Conservation (phyloP, 2,888 invertebrate genomes). For the Drosophila lutescens region DNA sequence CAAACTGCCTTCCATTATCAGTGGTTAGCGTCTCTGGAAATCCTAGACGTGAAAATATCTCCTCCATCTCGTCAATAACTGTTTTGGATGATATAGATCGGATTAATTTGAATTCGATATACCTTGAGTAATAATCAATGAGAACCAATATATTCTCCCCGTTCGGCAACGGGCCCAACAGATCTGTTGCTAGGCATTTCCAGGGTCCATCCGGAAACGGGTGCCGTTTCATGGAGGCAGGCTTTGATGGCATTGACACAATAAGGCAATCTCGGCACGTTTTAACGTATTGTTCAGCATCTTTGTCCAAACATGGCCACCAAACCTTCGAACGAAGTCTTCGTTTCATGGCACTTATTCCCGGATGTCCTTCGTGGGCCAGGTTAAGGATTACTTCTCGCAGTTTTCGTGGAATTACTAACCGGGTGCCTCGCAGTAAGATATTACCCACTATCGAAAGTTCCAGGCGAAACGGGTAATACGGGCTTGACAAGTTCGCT, state of each 20-base stretch:
- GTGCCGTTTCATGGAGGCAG: not conserved
- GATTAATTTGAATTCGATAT: not conserved
- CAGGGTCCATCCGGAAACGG: not conserved
- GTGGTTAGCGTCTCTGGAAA: not conserved
- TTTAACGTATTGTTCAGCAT: not conserved
- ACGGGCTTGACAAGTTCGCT: not conserved
- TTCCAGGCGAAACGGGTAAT: not conserved
- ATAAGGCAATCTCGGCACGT: not conserved
- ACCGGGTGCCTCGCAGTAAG: not conserved
- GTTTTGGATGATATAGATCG: not conserved
- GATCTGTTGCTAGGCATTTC: not conserved
- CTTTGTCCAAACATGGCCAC: not conserved
- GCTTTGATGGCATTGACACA: not conserved
- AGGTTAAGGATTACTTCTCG: slow-evolving; percentile 9
- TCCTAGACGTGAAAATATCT: not conserved
- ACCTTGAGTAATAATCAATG: slow-evolving; percentile 2
- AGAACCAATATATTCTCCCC: not conserved
- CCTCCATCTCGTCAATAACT: not conserved
- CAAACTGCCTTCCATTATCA: not conserved
- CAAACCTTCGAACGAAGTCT: not conserved
- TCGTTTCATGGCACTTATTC: not conserved
- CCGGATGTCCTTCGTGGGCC: slow-evolving; percentile 31
- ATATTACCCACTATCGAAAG: not conserved
- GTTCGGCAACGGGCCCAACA: not conserved
- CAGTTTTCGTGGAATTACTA: not conserved